These are phyloP conservation scores for Heliconius melpomene DNA, from an alignment of 1,140 invertebrate species.

Conservation along the genomic window DNA sequence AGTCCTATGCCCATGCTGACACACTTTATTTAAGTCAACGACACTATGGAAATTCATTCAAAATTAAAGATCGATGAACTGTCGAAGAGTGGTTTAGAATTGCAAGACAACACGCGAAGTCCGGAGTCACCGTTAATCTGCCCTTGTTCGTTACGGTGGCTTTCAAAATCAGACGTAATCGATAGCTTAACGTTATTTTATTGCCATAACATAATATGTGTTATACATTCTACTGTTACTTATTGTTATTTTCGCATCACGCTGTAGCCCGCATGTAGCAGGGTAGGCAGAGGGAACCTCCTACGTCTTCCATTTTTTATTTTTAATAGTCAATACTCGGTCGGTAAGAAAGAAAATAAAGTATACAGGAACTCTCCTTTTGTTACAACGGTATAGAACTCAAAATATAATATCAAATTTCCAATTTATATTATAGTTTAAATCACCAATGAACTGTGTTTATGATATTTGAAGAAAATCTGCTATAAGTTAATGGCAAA, in stretches of 20 bases:
- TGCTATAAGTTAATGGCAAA: too few relatives aligned
- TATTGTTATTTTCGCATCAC: neutral
- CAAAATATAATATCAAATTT: too few relatives aligned
- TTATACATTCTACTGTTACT: neutral
- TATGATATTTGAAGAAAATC: too few relatives aligned
- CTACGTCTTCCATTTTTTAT: too few relatives aligned
- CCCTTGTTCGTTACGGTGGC: conserved; percentile 53
- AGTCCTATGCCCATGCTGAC: neutral
- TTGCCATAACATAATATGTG: conserved; percentile 1
- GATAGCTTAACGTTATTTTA: conserved; percentile 19
- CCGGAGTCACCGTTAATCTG: conserved; percentile 50
- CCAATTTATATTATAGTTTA: too few relatives aligned
- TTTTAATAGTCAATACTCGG: too few relatives aligned
- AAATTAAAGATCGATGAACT: conserved; percentile 43
- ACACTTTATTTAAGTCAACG: conserved; percentile 47
- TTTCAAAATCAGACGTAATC: conserved; percentile 34
- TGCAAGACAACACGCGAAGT: conserved; percentile 53
- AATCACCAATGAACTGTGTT: too few relatives aligned
- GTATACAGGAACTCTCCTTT: too few relatives aligned
- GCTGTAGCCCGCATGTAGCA: too few relatives aligned
- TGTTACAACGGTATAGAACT: too few relatives aligned
- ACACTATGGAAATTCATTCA: conserved; percentile 39
- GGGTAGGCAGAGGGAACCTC: too few relatives aligned
- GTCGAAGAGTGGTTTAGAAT: conserved; percentile 40
- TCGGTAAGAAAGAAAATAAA: too few relatives aligned